Evolutionary conservation across 2,113 vertebrate genomes (phyloP).

Genomic region (Bubo blakistoni): DNA sequence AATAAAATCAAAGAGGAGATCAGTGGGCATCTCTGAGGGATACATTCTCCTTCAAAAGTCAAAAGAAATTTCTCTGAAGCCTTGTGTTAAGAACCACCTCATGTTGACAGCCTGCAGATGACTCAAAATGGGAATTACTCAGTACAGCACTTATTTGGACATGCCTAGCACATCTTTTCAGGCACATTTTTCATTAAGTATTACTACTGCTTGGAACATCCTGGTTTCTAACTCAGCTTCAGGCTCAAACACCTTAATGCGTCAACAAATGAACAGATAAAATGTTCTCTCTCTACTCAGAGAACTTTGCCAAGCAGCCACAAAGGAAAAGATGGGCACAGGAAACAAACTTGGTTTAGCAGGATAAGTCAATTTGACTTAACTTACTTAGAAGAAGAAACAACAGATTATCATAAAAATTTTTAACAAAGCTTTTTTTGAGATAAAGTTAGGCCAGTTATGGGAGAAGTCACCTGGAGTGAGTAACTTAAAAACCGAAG

Average conservation of each 20-base stretch:
- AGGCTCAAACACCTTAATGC: background rate
- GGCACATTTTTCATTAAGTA: background rate
- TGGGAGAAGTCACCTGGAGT: background rate
- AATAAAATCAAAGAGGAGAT: background rate
- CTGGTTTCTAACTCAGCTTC: background rate
- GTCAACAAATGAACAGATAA: background rate
- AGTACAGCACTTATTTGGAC: background rate
- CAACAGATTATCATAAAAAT: background rate
- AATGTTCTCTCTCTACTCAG: background rate
- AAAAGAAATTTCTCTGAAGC: background rate
- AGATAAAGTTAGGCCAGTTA: background rate
- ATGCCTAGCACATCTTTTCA: background rate
- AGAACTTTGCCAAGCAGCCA: background rate
- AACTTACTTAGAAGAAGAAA: background rate
- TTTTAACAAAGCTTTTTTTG: background rate
- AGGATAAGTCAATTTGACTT: background rate
- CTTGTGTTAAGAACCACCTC: background rate
- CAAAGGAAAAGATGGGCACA: background rate
- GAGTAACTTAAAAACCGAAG: background rate
- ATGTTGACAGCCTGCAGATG: background rate
- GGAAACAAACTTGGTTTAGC: background rate
- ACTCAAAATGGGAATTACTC: background rate
- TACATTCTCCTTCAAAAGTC: background rate
- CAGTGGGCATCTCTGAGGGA: background rate
- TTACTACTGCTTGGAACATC: background rate